phyloP scores from a whole-genome alignment of 1,140 invertebrate species.

The Heliothis subflexa region DNA sequence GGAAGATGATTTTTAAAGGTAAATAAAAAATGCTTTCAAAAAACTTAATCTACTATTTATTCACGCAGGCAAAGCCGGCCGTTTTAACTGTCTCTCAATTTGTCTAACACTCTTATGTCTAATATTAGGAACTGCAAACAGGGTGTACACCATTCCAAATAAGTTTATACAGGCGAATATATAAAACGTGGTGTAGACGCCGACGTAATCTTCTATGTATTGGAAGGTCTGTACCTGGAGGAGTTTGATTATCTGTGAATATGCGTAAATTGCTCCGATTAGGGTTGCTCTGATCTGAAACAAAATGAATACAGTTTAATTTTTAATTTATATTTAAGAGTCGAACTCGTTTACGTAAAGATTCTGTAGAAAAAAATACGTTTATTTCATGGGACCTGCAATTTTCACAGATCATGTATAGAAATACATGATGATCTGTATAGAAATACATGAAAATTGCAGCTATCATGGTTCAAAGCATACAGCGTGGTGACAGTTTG shows the following conservation, averaged over 20 bases:
- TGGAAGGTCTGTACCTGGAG: constrained; percentile 67
- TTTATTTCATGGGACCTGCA: too few relatives aligned
- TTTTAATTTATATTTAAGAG: background rate
- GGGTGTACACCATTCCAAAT: constrained; percentile 68
- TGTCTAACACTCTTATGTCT: constrained; percentile 66
- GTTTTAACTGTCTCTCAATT: constrained; percentile 73
- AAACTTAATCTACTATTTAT: constrained; percentile 3
- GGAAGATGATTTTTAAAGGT: too few relatives aligned
- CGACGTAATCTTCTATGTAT: constrained; percentile 71
- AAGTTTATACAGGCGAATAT: constrained; percentile 73
- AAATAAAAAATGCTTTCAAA: background rate
- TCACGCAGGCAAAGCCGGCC: constrained; percentile 60
- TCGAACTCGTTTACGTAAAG: too few relatives aligned
- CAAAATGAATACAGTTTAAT: constrained; percentile 2
- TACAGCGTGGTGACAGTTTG: too few relatives aligned
- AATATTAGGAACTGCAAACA: constrained; percentile 66
- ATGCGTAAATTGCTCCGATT: constrained; percentile 62
- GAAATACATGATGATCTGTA: too few relatives aligned
- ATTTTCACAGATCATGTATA: too few relatives aligned
- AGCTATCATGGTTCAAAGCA: too few relatives aligned
- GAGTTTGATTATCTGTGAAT: constrained; percentile 67
- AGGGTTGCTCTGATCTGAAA: constrained; percentile 70
- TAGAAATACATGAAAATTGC: too few relatives aligned
- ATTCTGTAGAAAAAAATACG: too few relatives aligned
- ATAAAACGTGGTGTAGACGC: constrained; percentile 70